Evolutionary conservation across 2,888 invertebrate genomes (phyloP), one percentile per base, ranked within the genome.

Genomic region (Pristionchus arcanus): DNA sequence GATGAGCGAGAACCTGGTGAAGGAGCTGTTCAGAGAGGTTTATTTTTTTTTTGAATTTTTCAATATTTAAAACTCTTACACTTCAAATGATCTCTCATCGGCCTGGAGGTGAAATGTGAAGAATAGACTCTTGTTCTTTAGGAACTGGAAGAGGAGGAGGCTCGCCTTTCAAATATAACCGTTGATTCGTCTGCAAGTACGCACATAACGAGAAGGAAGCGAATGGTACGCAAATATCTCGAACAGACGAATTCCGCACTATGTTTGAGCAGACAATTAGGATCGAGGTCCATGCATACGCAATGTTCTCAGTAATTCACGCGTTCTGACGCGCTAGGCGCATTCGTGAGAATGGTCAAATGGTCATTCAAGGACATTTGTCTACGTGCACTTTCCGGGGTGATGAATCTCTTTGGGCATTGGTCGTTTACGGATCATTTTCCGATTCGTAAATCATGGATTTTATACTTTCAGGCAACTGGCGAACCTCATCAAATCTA

Each of bases 11-110:
- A 68, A 68, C 7, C 66, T 85, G 16, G 89, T 92, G n/a, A 87
- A 90, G 63, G 83, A 91, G 42, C 91, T 92, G 42, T 93, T 93
- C 89, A 92, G 91, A 15, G 91, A 92, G 87, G 93, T 92, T 74
- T 49, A 3, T 13, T 49, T 49, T 5, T 42, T 42, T 42, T 42
- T 42, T 42, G 3, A 42, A 3, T 42, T n/a, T n/a, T n/a, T n/a
- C n/a, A n/a, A n/a, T n/a, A n/a, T n/a, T 42, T 42, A 9, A 9
- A 42, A 42, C 42, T 42, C 42, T 42, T 42, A n/a, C 42, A 42
- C 42, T 42, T 42, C 9, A 9, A 42, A 42, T 42, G n/a, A n/a
- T n/a, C n/a, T n/a, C n/a, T n/a, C n/a, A n/a, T n/a, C n/a, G n/a
- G n/a, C n/a, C n/a, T n/a, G n/a, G n/a, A n/a, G n/a, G n/a, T n/a